phyloP scores from a whole-genome alignment of 2,888 invertebrate species.

The Chalcis sispes region DNA sequence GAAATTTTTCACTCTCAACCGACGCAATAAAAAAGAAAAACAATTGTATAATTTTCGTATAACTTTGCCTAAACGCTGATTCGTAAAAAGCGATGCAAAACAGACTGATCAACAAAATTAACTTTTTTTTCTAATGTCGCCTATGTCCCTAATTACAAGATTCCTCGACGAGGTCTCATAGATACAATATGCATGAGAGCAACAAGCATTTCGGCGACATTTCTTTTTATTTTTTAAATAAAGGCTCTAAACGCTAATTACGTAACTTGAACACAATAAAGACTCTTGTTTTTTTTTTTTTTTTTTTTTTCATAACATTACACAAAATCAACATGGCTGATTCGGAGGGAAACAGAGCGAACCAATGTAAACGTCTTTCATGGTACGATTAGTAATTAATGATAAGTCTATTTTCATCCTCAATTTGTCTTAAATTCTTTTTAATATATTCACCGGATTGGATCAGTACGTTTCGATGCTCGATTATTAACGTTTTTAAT shows the following conservation, averaged over 20 bases:
- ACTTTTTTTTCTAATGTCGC: slow-evolving; percentile 39
- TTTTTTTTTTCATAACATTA: slow-evolving; percentile 52
- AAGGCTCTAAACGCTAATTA: slow-evolving; percentile 61
- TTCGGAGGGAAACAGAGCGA: slow-evolving; percentile 62
- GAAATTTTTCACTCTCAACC: slow-evolving; percentile 46
- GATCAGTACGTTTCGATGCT: slow-evolving; percentile 48
- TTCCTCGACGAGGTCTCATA: slow-evolving; percentile 25
- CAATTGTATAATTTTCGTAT: slow-evolving; percentile 38
- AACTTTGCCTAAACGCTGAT: slow-evolving; percentile 28
- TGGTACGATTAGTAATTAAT: slow-evolving; percentile 44
- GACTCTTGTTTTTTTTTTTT: slow-evolving; percentile 58
- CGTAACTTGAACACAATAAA: slow-evolving; percentile 65
- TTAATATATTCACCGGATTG: slow-evolving; percentile 44
- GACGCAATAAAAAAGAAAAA: slow-evolving; percentile 41
- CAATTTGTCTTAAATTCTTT: slow-evolving; percentile 22
- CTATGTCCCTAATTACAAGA: background rate
- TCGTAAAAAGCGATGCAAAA: slow-evolving; percentile 46
- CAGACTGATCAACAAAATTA: slow-evolving; percentile 53
- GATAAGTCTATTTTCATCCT: slow-evolving; percentile 52
- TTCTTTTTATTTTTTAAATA: slow-evolving; percentile 47
- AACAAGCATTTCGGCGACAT: slow-evolving; percentile 27
- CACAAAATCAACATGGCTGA: slow-evolving; percentile 67
- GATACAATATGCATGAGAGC: slow-evolving; percentile 40
- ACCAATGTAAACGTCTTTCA: slow-evolving; percentile 51
- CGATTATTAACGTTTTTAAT: slow-evolving; percentile 27